Base-by-base conservation (phyloP, 2,797 vertebrate species). In the Champsocephalus gunnari region DNA sequence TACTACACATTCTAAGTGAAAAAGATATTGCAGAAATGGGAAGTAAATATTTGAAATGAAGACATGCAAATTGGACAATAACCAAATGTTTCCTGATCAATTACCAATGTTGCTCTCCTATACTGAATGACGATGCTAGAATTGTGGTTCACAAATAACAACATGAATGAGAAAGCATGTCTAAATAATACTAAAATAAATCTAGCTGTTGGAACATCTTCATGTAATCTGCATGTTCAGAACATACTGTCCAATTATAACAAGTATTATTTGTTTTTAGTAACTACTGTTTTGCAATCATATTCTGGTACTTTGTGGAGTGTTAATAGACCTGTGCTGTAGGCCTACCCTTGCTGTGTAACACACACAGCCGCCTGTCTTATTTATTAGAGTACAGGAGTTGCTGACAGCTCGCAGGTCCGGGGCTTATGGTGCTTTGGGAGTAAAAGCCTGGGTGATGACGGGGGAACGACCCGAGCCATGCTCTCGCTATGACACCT, bases 381-480 rank as follows among this genome's bases (percentile, higher is more conserved):
- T 89, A 85, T 92, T 92, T 90, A 91, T 89, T 86, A 79, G 81
- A 65, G 61, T 61, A 21, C 79, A 83, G 85, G 80, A 92, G 81
- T 63, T 86, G 88, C 81, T 91, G 90, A 93, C 91, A 93, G 88
- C 84, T 89, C 84, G 63, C 74, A 79, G 81, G 83, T 86, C 77
- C 63, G 66, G 41, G 60, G 75, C 71, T 80, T 70, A 67, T 19
- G 19, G 66, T 49, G 64, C 67, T 58, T 56, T 84, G 55, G 49
- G 77, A 84, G 72, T 67, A 57, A 76, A 70, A 50, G 72, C 73
- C 56, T 61, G 55, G 60, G 79, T 74, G 84, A 87, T 87, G 84
- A 88, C 67, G 86, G 73, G 81, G 77, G 85, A 89, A 82, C 4
- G 64, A 59, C 62, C 48, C 0, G 13, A 44, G 60, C 71, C 60